A percentile compares a stretch with the other conserved stretches of the same genome.
Conservation (phyloP, 2,113 vertebrate species). For the Paralichthys olivaceus region DNA sequence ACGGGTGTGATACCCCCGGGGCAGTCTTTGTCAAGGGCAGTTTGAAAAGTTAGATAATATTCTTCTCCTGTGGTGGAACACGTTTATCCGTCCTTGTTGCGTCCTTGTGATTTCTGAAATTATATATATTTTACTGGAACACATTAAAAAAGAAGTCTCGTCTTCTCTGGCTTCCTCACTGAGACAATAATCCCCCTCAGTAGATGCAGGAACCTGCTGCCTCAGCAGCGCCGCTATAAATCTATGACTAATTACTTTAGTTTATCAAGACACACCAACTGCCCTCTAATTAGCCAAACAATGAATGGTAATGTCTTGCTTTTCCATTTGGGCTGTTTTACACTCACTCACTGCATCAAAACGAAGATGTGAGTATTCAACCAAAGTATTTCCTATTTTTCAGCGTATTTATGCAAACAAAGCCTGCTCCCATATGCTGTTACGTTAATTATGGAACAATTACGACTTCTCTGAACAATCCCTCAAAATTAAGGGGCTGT, state of each 20-base stretch:
- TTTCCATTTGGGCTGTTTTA: constrained; percentile 62
- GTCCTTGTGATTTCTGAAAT: constrained; percentile 19
- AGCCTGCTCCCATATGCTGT: constrained; percentile 32
- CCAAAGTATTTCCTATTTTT: constrained; percentile 45
- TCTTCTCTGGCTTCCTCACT: constrained; percentile 12
- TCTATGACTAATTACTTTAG: constrained; percentile 80
- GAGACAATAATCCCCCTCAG: constrained; percentile 32
- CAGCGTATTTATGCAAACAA: constrained; percentile 51
- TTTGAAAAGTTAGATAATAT: constrained; percentile 1
- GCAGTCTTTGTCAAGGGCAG: not conserved
- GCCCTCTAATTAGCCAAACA: constrained; percentile 79
- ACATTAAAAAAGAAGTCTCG: constrained; percentile 4
- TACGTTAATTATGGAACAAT: constrained; percentile 56
- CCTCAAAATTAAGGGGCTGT: constrained; percentile 21
- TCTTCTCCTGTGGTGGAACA: not conserved
- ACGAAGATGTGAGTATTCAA: constrained; percentile 50
- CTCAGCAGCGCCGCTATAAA: constrained; percentile 69
- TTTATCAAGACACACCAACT: constrained; percentile 77
- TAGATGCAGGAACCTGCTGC: constrained; percentile 56
- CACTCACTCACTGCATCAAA: constrained; percentile 58
- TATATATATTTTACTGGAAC: constrained; percentile 10
- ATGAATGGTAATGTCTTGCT: constrained; percentile 74
- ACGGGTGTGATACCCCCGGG: constrained; percentile 18
- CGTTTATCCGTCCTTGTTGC: constrained; percentile 9
- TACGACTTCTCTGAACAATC: constrained; percentile 26